Evolutionary conservation across 1,140 invertebrate species (phyloP), one percentile per base, ranked within the genome.

Genomic region (Oscheius sp.): DNA sequence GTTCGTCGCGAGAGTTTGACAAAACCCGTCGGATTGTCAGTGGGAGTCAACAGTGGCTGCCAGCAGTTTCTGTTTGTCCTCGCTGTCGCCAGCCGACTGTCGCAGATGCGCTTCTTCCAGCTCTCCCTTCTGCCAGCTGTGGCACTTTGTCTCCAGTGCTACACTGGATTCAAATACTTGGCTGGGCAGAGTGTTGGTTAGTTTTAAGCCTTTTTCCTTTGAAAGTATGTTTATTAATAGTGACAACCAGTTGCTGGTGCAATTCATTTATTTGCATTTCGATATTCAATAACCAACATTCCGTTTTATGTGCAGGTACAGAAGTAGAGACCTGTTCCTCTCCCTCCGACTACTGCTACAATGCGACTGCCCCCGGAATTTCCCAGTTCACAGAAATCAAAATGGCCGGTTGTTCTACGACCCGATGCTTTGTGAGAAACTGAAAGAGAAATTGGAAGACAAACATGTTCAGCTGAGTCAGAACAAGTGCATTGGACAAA

Each of bases 151-250:
- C 34, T 68, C 28, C 42, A 68, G n/a, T 68, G 65, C 28, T 68
- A 68, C n/a, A 68, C 65, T 0, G 65, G 65, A 23, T 68, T 68
- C 65, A 68, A 29, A 32, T 68, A 68, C 36, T 45, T 68, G 45
- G 49, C 46, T 10, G 65, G 42, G 4, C 65, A 68, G 49, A 52
- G 29, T 13, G 49, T 68, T 35, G 61, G 61, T 63, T 0, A 10
- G 61, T 36, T 63, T 23, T 20, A 31, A 18, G 15, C 3, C 18
- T 36, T 63, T 10, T 3, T 7, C 18, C 18, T n/a, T 4, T 26
- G 3, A 20, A 20, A 23, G 13, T 13, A n/a, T 34, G 3, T 34
- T 0, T 1, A 34, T n/a, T n/a, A n/a, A n/a, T n/a, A n/a, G n/a
- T n/a, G n/a, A n/a, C n/a, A n/a, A n/a, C n/a, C n/a, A n/a, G n/a